Evolutionary conservation across 2,797 vertebrate species (phyloP).

Genomic region (Meda fulgida): DNA sequence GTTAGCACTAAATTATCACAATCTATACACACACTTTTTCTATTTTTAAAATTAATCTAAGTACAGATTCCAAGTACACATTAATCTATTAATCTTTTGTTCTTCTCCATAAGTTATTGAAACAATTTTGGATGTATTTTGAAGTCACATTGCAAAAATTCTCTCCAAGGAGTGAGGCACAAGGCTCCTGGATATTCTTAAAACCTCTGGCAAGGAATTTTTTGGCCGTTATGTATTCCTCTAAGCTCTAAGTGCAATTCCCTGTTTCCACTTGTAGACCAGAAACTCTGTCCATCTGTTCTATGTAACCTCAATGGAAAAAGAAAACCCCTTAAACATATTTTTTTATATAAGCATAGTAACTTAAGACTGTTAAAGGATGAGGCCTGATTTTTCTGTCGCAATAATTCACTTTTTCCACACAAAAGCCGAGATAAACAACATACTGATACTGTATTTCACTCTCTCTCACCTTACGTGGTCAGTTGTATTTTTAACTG

Average conservation of each 20-base stretch:
- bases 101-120: conserved; percentile 30
- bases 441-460: conserved; percentile 43
- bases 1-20: not conserved
- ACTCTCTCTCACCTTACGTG: conserved; percentile 57
- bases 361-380: conserved; percentile 48
- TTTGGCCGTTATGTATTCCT: conserved; percentile 14
- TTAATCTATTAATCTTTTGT: not conserved
- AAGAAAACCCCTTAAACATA: not conserved
- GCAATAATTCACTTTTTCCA: conserved; percentile 51
- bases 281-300: conserved; percentile 42
- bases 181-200: conserved; percentile 32
- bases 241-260: conserved; percentile 21
- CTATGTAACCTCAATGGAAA: not conserved
- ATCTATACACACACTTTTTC: not conserved
- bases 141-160: conserved; percentile 53
- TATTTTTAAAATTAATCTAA: too few species aligned
- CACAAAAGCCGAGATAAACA: conserved; percentile 62
- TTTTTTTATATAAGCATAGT: conserved; percentile 43
- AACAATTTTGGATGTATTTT: conserved; percentile 52
- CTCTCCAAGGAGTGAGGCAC: not conserved
- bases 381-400: conserved; percentile 46
- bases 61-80: too few species aligned
- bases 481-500: not conserved
- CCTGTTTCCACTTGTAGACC: conserved; percentile 6
- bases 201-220: conserved; percentile 33